Evolutionary conservation across 2,888 invertebrate genomes (phyloP).

Genomic region (Microctonus hyperodae): DNA sequence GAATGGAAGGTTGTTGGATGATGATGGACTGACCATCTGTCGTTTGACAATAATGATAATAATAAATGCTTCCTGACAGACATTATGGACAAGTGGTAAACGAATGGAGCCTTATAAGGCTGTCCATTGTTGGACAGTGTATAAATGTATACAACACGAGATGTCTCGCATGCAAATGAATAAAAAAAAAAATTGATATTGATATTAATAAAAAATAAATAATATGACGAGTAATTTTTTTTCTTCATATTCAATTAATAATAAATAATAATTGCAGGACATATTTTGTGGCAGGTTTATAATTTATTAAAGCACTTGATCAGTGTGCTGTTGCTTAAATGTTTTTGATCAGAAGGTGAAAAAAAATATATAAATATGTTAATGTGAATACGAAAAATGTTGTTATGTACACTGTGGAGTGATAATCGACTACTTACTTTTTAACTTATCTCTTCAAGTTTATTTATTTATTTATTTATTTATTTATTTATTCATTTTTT

Average conservation of each 20-base stretch:
- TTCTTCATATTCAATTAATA: no score
- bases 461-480: no score
- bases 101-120: conserved; percentile 50
- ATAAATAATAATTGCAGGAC: no score
- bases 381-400: no score
- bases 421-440: conserved; percentile 12
- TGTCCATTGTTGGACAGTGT: conserved; percentile 34
- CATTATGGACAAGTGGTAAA: conserved; percentile 44
- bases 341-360: no score
- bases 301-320: no score
- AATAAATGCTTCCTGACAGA: conserved; percentile 52
- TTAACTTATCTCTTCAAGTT: conserved; percentile 7
- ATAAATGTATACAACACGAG: conserved; percentile 51
- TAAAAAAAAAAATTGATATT: neutral
- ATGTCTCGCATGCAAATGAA: conserved; percentile 50
- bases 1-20: no score
- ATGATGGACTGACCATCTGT: conserved; percentile 55
- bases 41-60: conserved; percentile 54
- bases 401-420: neutral
- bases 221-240: neutral
- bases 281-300: no score
- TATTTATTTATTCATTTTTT: no score
- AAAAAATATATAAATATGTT: no score
- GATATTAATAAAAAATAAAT: neutral
- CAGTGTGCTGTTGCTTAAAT: no score